Base-by-base conservation (phyloP, 2,888 invertebrate species). In the Elysia crispata region DNA sequence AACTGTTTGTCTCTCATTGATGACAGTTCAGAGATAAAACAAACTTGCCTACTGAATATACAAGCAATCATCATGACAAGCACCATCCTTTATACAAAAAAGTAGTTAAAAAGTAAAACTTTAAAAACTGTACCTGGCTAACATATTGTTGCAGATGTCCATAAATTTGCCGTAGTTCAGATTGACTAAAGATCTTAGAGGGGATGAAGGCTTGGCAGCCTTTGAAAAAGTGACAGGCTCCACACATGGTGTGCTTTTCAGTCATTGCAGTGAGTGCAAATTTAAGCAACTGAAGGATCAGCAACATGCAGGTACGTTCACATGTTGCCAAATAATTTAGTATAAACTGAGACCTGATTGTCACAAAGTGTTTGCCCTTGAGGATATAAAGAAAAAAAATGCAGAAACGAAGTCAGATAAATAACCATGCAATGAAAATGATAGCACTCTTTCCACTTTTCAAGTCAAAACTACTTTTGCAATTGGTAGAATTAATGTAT, bases 101-200 rank as follows among this genome's bases (percentile, higher is more conserved):
- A 70, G 33, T 11, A 41, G 8, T 6, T 25, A 30, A 8, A 23
- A 66, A 66, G 13, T 18, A 66, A 23, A 8, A 28, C 25, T 6
- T 18, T 6, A 41, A 3, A 41, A 41, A 41, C 11, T 66, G 18
- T 28, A 77, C 77, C 69, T 77, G 67, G n/a, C 50, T 57, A 18
- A 77, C 57, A 57, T 57, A 69, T 69, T 77, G 69, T 20, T 77
- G 77, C 6, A 77, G 54, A 50, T 77, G 69, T 23, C 67, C 13
- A 13, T 70, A 77, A n/a, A 77, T 67, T 33, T 77, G 77, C 18
- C 41, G 54, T 23, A 77, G 77, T 50, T 77, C 69, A 57, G 31
- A 50, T 1, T 8, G 3, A 0, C 69, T 31, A 60, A 77, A 77
- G 15, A 77, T 67, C 54, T 20, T 67, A 3, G 77, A 8, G 13